Evolutionary conservation across 2,797 vertebrate species (phyloP), one percentile per base, ranked within the genome.

Genomic region (Meriones psammophilus): DNA sequence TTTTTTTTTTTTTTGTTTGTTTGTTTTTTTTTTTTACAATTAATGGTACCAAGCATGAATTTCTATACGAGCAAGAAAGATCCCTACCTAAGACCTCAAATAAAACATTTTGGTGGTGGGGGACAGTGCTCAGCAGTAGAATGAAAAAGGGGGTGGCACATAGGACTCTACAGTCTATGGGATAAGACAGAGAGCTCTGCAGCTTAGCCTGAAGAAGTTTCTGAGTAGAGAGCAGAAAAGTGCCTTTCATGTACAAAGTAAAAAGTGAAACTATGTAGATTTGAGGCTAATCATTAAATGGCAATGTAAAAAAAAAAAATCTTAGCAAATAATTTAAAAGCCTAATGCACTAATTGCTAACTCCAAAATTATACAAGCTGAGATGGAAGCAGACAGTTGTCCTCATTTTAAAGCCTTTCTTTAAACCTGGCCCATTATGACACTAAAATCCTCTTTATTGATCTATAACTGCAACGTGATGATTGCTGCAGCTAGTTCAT

Each of bases 341-440:
- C 15, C 28, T 93, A 94, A 92, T 91, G 74, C 71, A 76, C n/a
- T 91, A 87, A 87, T 73, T 89, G 88, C 78, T 96, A 93, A 95
- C 56, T 96, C 58, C 18, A 68, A 94, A 95, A 96, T 93, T 92
- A 90, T 60, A 69, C 46, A 94, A 85, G 36, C 33, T 95, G 58
- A 68, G 28, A 91, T 62, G 39, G 56, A 30, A 94, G 58, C 90
- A 93, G 24, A 92, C 36, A 10, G 54, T 42, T 97, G 58, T 94
- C 85, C 69, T 92, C 88, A 97, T 42, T 50, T 93, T 88, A 79
- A 93, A 97, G 68, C 56, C 83, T 95, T 93, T 96, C 54, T 96
- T 89, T 94, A 97, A 96, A 87, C 28, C 7, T 50, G 89, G 89
- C 66, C 39, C 28, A 64, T 94, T 89, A 83, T 87, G 60, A 94